These are phyloP conservation scores for Dione juno DNA, from an alignment of 2,888 invertebrate genomes.

Conservation along the genomic window DNA sequence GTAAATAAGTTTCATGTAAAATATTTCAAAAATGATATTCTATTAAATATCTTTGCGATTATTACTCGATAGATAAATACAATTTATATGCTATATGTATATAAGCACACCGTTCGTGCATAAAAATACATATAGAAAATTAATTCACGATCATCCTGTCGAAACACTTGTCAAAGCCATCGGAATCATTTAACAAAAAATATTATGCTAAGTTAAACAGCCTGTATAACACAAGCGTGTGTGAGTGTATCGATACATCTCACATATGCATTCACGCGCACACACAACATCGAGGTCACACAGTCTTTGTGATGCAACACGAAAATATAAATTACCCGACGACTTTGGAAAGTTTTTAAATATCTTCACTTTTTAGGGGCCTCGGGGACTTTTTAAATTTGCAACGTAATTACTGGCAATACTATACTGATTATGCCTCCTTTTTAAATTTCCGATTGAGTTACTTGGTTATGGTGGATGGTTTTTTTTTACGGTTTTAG, in stretches of 20 bases:
- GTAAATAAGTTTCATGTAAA: too few species aligned
- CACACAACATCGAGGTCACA: constrained; percentile 75
- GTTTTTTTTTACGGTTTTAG: not conserved
- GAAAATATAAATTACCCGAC: constrained; percentile 56
- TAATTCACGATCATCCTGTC: not conserved
- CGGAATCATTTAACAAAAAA: constrained; percentile 48
- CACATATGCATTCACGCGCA: constrained; percentile 50
- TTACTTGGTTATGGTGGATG: constrained; percentile 12
- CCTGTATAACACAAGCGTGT: constrained; percentile 60
- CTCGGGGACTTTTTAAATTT: constrained; percentile 42
- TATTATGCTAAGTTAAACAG: constrained; percentile 53
- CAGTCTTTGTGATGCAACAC: constrained; percentile 64
- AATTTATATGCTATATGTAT: too few species aligned
- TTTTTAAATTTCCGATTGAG: constrained; percentile 7
- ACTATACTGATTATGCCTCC: constrained; percentile 2
- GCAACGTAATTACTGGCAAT: constrained; percentile 38
- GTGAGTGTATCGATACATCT: constrained; percentile 58
- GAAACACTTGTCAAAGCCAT: not conserved
- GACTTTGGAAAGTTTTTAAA: constrained; percentile 60
- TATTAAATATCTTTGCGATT: too few species aligned
- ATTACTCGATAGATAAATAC: too few species aligned
- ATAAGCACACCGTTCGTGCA: too few species aligned
- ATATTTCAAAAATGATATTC: too few species aligned
- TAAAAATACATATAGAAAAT: not conserved
- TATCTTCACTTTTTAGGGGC: constrained; percentile 47